Evolutionary conservation across 2,797 vertebrate genomes (phyloP).

Genomic region (Anguilla pacifica): DNA sequence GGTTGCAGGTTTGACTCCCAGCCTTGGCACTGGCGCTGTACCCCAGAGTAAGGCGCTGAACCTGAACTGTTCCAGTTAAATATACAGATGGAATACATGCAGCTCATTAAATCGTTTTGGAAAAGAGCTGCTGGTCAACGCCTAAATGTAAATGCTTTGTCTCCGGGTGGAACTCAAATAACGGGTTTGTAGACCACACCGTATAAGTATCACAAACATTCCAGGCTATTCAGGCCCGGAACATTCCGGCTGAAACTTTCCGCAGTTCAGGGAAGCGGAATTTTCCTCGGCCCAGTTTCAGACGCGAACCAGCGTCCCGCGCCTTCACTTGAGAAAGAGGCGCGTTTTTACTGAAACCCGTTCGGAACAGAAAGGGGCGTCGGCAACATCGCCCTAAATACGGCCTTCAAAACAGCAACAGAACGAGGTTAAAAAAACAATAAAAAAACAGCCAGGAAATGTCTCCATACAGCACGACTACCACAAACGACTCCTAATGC

Average conservation of each 20-base stretch:
- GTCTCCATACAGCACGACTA: background rate
- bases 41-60: background rate
- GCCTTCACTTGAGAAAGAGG: background rate
- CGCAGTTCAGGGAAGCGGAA: background rate
- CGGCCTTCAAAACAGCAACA: background rate
- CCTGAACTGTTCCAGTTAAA: background rate
- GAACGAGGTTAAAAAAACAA: background rate
- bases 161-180: background rate
- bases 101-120: background rate
- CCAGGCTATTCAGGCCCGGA: background rate
- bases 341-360: background rate
- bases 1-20: background rate
- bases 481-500: background rate
- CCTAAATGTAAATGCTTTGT: background rate
- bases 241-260: background rate
- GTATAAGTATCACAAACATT: background rate
- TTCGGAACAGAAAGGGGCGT: background rate
- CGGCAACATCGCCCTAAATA: background rate
- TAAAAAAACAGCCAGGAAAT: background rate
- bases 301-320: background rate
- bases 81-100: background rate
- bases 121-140: no score
- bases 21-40: background rate
- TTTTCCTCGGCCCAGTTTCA: background rate
- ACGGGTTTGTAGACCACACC: background rate